Conservation (phyloP, 2,888 invertebrate genomes). For the Caenorhabditis imperialis region DNA sequence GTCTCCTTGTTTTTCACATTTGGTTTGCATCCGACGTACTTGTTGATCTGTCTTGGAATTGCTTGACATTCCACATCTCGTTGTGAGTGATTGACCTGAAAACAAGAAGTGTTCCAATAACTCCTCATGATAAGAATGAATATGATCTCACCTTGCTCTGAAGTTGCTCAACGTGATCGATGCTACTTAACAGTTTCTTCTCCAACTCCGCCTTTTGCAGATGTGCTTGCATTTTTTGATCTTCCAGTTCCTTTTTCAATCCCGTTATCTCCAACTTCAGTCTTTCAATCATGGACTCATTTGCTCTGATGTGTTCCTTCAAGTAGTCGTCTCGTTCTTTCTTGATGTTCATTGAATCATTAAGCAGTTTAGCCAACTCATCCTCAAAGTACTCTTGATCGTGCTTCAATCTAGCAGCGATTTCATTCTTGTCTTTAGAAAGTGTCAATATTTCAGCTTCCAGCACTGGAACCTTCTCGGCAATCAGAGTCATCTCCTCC, state of each 20-base stretch:
- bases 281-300: constrained; percentile 58
- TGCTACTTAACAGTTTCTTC: constrained; percentile 68
- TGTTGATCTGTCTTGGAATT: constrained; percentile 68
- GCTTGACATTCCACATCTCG: constrained; percentile 75
- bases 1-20: constrained; percentile 68
- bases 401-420: constrained; percentile 58
- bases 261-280: constrained; percentile 64
- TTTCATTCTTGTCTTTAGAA: constrained; percentile 63
- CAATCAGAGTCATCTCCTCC: constrained; percentile 48
- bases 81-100: constrained; percentile 66
- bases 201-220: constrained; percentile 74
- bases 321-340: constrained; percentile 71
- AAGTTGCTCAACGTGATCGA: constrained; percentile 68
- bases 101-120: neutral
- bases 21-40: constrained; percentile 76
- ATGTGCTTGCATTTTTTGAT: constrained; percentile 64
- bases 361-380: constrained; percentile 68
- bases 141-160: constrained; percentile 21
- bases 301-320: constrained; percentile 65
- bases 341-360: constrained; percentile 70
- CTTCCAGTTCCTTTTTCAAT: constrained; percentile 65
- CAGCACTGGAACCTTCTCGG: constrained; percentile 71
- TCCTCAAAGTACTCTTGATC: constrained; percentile 69
- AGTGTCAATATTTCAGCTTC: constrained; percentile 68
- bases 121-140: neutral